Evolutionary conservation across 2,797 vertebrate species (phyloP), one percentile per base, ranked within the genome.

Genomic region (Adrianichthys oophorus): DNA sequence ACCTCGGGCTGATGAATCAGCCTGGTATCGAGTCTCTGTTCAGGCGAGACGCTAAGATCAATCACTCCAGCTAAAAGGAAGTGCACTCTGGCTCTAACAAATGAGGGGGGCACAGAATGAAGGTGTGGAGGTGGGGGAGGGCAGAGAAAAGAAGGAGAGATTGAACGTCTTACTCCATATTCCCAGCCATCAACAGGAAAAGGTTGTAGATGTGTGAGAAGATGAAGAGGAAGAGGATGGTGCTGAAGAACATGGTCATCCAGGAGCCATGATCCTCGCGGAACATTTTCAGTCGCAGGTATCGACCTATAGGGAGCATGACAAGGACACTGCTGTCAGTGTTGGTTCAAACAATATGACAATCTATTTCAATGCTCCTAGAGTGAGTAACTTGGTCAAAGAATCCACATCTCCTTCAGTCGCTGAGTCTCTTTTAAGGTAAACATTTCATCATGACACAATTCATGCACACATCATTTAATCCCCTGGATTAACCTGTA

Each of bases 241-340:
- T 93, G 90, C 94, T 98, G 93, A 98, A 98, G 91, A 98, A 97
- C 97, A 98, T 98, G 0, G 95, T 98, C 97, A 98, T 99, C 97
- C 97, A 99, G 26, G 96, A 98, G 53, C 97, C 97, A 1, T 98
- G 97, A 78, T 99, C 97, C 78, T 98, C 95, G 41, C 95, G 93
- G 87, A 99, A 99, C 95, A 98, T 95, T 88, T 98, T 98, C 86
- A 98, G 88, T 47, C 96, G 94, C 60, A 98, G 94, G 78, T 96
- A 91, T 70, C 94, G 94, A 90, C 97, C 97, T 98, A 81, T 59
- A 42, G 51, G 70, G 57, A 68, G 71, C 58, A 78, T 2, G 71
- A 83, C 64, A 83, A 80, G 77, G 78, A 84, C 78, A 83, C 41
- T 1, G 65, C 43, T 26, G 59, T 85, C 72, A 87, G 74, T 57